These are phyloP conservation scores for Pogonophryne albipinna DNA, from an alignment of 2,797 vertebrate genomes.

Conservation along the genomic window DNA sequence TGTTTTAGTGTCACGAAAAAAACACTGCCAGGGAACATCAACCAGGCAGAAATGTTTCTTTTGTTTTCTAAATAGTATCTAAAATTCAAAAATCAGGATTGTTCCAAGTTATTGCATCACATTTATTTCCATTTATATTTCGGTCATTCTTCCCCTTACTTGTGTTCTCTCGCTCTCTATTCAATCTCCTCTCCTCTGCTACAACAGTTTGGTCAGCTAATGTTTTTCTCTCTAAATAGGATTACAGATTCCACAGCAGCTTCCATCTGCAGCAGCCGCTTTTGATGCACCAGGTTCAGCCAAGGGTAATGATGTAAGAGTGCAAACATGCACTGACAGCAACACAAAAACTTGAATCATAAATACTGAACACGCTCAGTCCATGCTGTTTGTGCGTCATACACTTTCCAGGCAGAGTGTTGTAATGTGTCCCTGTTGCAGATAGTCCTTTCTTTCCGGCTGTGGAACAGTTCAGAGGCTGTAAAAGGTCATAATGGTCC, in stretches of 20 bases:
- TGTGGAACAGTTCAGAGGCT: not conserved
- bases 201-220: conserved; percentile 1
- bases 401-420: not conserved
- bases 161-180: not conserved
- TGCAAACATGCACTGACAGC: not conserved
- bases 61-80: not conserved
- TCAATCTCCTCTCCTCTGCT: not conserved
- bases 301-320: conserved; percentile 16
- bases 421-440: not conserved
- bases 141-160: not conserved
- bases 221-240: conserved; percentile 17
- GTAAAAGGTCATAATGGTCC: not conserved
- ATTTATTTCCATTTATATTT: not conserved
- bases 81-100: not conserved
- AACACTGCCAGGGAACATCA: not conserved
- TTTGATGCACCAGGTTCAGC: conserved; percentile 23
- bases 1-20: too few relatives aligned
- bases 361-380: not conserved
- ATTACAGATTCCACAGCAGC: conserved; percentile 28
- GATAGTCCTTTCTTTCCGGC: not conserved
- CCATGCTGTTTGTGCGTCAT: not conserved
- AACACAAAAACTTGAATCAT: conserved; percentile 5
- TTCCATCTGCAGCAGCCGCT: conserved; percentile 8
- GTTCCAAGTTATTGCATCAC: not conserved
- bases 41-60: not conserved